Percentiles rank a stretch among this genome's conserved stretches.
phyloP scores from a whole-genome alignment of 2,888 invertebrate genomes.

The Phortica magna region DNA sequence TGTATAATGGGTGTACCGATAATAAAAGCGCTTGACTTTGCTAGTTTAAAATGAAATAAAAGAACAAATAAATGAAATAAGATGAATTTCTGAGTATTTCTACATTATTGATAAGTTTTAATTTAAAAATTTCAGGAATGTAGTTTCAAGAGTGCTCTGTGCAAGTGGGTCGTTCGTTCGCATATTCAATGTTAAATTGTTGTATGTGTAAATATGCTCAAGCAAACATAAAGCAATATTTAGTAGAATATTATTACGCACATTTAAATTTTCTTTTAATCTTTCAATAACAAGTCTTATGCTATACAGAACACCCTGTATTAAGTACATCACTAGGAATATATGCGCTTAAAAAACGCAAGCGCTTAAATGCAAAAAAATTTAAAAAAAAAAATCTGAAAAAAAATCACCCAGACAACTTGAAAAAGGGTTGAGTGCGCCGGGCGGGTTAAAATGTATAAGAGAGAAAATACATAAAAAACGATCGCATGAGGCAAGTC shows the following conservation, averaged over 20 bases:
- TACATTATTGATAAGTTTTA: too few species aligned
- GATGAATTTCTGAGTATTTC: too few species aligned
- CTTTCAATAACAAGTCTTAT: too few species aligned
- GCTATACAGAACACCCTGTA: slow-evolving; percentile 54
- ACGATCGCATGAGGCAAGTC: slow-evolving; percentile 33
- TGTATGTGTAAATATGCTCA: too few species aligned
- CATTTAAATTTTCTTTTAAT: too few species aligned
- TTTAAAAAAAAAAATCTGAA: slow-evolving; percentile 54
- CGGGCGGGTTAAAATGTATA: slow-evolving; percentile 52
- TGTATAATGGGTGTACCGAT: neutral
- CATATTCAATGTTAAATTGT: too few species aligned
- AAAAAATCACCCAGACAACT: slow-evolving; percentile 61
- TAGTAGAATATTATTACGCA: too few species aligned
- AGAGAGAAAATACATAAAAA: slow-evolving; percentile 45
- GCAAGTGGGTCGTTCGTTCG: too few species aligned
- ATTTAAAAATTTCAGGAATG: too few species aligned
- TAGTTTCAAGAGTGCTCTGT: too few species aligned
- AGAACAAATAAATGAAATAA: neutral
- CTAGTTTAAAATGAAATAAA: too few species aligned
- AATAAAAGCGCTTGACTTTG: slow-evolving; percentile 1
- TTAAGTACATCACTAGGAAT: slow-evolving; percentile 27
- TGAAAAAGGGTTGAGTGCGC: slow-evolving; percentile 67
- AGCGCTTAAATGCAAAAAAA: slow-evolving; percentile 55
- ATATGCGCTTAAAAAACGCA: slow-evolving; percentile 65
- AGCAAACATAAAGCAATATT: too few species aligned